phyloP scores from a whole-genome alignment of 2,797 vertebrate genomes.

The Sebastes cheni region DNA sequence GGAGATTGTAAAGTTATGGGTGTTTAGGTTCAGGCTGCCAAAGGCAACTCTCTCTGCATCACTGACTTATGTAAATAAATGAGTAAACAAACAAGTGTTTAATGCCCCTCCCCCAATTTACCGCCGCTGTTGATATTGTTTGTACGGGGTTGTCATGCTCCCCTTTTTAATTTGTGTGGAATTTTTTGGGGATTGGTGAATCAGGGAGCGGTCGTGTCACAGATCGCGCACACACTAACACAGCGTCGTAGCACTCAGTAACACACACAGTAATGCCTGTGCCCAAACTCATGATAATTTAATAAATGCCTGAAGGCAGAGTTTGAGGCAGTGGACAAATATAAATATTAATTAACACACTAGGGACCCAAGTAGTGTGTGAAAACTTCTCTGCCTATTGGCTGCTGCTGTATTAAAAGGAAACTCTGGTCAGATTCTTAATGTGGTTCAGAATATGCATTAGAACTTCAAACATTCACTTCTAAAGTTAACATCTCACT shows the following conservation, averaged over 20 bases:
- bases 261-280: constrained; percentile 67
- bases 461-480: constrained; percentile 80
- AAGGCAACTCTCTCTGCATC: constrained; percentile 70
- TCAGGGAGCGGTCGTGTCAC: constrained; percentile 42
- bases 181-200: constrained; percentile 59
- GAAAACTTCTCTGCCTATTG: constrained; percentile 76
- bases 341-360: constrained; percentile 89
- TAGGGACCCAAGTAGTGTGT: constrained; percentile 76
- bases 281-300: constrained; percentile 84
- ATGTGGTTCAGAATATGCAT: constrained; percentile 79
- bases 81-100: constrained; percentile 70
- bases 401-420: constrained; percentile 74
- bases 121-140: constrained; percentile 48
- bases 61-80: constrained; percentile 74
- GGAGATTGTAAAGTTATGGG: constrained; percentile 78
- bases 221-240: constrained; percentile 40
- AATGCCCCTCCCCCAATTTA: constrained; percentile 43
- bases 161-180: constrained; percentile 45
- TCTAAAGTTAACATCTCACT: constrained; percentile 68
- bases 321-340: constrained; percentile 87
- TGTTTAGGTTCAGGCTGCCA: constrained; percentile 69
- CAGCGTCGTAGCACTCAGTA: constrained; percentile 35
- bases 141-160: constrained; percentile 28
- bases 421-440: constrained; percentile 77
- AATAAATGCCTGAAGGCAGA: constrained; percentile 85